Percentiles rank a stretch among this genome's conserved stretches.
phyloP scores from a whole-genome alignment of 2,797 vertebrate genomes.

The Setipinna tenuifilis region DNA sequence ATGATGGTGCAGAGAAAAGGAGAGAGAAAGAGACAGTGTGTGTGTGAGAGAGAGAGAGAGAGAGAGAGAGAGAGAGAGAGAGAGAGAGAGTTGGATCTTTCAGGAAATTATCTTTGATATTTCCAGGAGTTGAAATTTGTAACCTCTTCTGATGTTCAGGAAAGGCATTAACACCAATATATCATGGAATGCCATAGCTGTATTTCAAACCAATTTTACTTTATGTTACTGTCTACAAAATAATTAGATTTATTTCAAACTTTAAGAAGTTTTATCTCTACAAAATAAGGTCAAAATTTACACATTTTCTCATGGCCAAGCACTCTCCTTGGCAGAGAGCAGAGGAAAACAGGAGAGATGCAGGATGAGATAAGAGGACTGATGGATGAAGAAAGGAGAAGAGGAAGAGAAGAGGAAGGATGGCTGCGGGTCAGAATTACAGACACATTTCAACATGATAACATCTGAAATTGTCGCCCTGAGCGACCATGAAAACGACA shows the following conservation, averaged over 20 bases:
- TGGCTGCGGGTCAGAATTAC: slow-evolving; percentile 30
- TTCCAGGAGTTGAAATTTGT: background rate
- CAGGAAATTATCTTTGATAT: background rate
- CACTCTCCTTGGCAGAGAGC: background rate
- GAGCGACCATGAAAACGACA: slow-evolving; percentile 35
- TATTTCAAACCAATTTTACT: background rate
- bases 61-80: slow-evolving; percentile 39
- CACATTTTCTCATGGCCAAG: background rate
- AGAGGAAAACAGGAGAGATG: background rate
- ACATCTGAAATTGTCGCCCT: slow-evolving; percentile 43
- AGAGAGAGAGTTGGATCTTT: slow-evolving; percentile 46
- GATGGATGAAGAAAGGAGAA: background rate
- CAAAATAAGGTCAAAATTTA: slow-evolving; percentile 1
- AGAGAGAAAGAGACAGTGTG: slow-evolving; percentile 46
- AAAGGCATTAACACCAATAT: background rate
- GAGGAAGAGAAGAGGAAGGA: background rate
- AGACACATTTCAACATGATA: slow-evolving; percentile 43
- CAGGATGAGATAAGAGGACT: background rate
- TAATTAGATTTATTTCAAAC: background rate
- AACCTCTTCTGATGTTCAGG: background rate
- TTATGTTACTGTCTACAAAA: background rate
- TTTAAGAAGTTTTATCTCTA: background rate
- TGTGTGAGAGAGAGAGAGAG: slow-evolving; percentile 37
- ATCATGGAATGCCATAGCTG: background rate
- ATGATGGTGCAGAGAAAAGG: slow-evolving; percentile 55